Conservation (phyloP, 2,113 vertebrate species). For the Synchiropus splendidus region DNA sequence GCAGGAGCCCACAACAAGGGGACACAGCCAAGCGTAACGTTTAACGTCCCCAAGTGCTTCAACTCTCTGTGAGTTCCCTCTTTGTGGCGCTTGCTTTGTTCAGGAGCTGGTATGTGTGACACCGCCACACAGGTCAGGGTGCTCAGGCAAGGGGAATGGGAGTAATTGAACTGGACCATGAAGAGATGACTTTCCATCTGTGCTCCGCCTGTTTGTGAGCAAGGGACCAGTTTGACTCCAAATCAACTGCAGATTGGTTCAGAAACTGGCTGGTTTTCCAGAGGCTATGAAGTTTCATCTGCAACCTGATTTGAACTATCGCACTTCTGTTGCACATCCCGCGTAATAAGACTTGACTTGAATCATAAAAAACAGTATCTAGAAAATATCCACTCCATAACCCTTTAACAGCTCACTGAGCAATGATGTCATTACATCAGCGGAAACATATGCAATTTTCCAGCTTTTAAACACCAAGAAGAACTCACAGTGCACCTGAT, state of each 20-base stretch:
- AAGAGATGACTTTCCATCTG: conserved; percentile 14
- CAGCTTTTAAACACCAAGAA: too few relatives aligned
- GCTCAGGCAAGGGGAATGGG: conserved; percentile 25
- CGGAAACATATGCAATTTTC: too few relatives aligned
- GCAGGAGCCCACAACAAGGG: conserved; percentile 16
- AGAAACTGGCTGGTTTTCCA: not conserved
- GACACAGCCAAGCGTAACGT: conserved; percentile 34
- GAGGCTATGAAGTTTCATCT: too few relatives aligned
- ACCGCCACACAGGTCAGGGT: conserved; percentile 39
- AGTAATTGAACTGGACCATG: conserved; percentile 50
- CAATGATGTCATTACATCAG: too few relatives aligned
- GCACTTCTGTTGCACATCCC: too few relatives aligned
- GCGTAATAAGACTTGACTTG: too few relatives aligned
- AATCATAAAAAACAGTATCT: too few relatives aligned
- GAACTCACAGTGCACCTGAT: too few relatives aligned
- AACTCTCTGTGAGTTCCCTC: conserved; percentile 21
- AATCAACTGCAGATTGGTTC: too few relatives aligned
- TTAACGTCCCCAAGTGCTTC: conserved; percentile 29
- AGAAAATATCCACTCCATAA: too few relatives aligned
- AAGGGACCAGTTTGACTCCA: conserved; percentile 28
- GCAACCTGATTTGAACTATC: too few relatives aligned
- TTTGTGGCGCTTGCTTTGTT: conserved; percentile 55
- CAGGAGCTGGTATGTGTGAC: conserved; percentile 42
- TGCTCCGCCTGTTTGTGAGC: conserved; percentile 8
- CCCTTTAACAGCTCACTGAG: too few relatives aligned